phyloP scores from a whole-genome alignment of 1,140 invertebrate genomes.

The Glomeris maerens region DNA sequence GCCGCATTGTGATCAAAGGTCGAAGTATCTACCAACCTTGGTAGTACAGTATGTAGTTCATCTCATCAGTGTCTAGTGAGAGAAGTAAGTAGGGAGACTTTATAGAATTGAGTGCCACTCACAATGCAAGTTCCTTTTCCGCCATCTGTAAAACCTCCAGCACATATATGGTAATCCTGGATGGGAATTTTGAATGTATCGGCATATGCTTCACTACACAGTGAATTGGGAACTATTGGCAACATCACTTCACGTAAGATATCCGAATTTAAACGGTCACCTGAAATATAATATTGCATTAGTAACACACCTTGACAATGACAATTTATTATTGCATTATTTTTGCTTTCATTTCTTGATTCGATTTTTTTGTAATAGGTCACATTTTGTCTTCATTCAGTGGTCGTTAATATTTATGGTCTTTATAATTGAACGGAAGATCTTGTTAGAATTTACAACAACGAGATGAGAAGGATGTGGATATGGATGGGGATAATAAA shows the following conservation, averaged over 20 bases:
- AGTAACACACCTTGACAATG: no score
- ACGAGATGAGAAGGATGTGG: no score
- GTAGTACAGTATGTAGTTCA: no score
- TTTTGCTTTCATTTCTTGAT: no score
- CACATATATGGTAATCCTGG: slow-evolving; percentile 68
- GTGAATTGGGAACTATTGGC: slow-evolving; percentile 39
- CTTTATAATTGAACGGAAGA: background rate
- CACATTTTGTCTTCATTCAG: background rate
- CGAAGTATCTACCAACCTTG: no score
- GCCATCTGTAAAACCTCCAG: slow-evolving; percentile 58
- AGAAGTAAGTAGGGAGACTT: no score
- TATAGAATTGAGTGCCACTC: no score
- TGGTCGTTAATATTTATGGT: background rate
- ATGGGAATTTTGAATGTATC: slow-evolving; percentile 49
- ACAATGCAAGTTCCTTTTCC: slow-evolving; percentile 68
- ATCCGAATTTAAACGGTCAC: slow-evolving; percentile 21
- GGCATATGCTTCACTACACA: slow-evolving; percentile 29
- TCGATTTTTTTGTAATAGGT: no score
- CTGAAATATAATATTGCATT: slow-evolving; percentile 16
- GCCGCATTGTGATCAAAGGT: no score
- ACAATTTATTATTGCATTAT: no score
- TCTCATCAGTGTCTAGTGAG: no score
- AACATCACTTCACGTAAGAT: slow-evolving; percentile 46
- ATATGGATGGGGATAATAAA: no score
- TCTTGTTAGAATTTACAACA: background rate